These are phyloP conservation scores for Trachymyrmex cornetzi DNA, from an alignment of 1,140 invertebrate species.

Conservation along the genomic window DNA sequence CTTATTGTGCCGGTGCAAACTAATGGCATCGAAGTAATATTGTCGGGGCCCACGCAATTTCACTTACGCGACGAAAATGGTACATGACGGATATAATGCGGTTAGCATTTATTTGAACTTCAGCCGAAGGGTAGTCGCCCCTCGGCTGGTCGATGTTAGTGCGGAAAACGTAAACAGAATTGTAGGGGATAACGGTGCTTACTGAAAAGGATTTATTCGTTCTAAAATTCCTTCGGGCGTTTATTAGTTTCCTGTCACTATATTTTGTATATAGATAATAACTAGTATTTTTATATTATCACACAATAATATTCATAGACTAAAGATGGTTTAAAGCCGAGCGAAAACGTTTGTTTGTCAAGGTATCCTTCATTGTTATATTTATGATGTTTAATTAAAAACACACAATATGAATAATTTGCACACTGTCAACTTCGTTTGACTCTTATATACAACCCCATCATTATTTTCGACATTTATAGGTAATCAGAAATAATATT, in stretches of 20 bases:
- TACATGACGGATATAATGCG: constrained; percentile 72
- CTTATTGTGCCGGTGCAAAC: constrained; percentile 61
- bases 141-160: constrained; percentile 30
- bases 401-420: too few species aligned
- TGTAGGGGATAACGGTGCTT: background rate
- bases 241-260: background rate
- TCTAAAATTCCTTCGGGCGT: background rate
- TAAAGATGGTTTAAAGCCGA: too few species aligned
- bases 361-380: too few species aligned
- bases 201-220: constrained; percentile 55
- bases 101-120: constrained; percentile 74
- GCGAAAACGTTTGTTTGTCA: too few species aligned
- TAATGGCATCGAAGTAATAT: constrained; percentile 70
- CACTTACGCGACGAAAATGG: constrained; percentile 66
- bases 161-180: constrained; percentile 66
- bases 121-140: constrained; percentile 57
- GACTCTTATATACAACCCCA: too few species aligned
- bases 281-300: background rate
- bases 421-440: too few species aligned
- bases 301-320: background rate
- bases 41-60: constrained; percentile 44
- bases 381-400: too few species aligned
- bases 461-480: too few species aligned
- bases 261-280: constrained; percentile 9
- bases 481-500: background rate